Base-by-base conservation (phyloP, 1,140 invertebrate species). In the Cotesia chilonis region DNA sequence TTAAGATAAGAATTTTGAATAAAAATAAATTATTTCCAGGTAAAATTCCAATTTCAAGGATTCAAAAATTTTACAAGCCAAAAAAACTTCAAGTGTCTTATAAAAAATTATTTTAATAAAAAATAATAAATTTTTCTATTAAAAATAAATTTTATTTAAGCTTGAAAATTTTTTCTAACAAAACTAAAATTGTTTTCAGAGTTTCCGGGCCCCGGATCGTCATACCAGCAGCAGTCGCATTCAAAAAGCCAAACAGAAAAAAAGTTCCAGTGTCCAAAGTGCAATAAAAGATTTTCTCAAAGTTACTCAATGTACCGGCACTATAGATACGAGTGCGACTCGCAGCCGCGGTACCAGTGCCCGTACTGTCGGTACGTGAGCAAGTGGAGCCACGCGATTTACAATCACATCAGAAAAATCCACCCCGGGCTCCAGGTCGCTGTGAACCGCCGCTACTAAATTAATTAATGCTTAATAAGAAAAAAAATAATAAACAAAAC, bases 261-360 rank as follows among this genome's bases (percentile, higher is more conserved):
- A 52, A 68, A 61, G 14, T 6, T 76, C 69, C 73, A 78, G 28
- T 87, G 84, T 54, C 79, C 83, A 14, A 85, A 84, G 41, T 86
- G 84, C 77, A 74, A 75, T 60, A 83, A 80, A 75, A 74, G 73
- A 9, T 85, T 84, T 71, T 83, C 83, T 4, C 83, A 85, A 67
- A 90, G 88, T 79, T 87, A 89, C 77, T 88, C 89, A 70, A 88
- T 91, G 78, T 88, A 89, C 74, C 85, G 90, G 70, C 91, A 93
- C 82, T 90, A 89, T 76, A 90, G 89, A 81, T 92, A 91, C 83
- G 91, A 92, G 80, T 93, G 92, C 81, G 91, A 91, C 54, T 89
- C 91, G 36, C 83, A 89, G 75, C 91, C 91, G 3, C 88, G 90
- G 70, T 93, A 92, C 84, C 86, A 89, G 76, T 91, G 92, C 78